Percentiles rank a stretch among this genome's conserved stretches.
Conservation (phyloP, 2,888 invertebrate genomes). For the Gortyna flavago region DNA sequence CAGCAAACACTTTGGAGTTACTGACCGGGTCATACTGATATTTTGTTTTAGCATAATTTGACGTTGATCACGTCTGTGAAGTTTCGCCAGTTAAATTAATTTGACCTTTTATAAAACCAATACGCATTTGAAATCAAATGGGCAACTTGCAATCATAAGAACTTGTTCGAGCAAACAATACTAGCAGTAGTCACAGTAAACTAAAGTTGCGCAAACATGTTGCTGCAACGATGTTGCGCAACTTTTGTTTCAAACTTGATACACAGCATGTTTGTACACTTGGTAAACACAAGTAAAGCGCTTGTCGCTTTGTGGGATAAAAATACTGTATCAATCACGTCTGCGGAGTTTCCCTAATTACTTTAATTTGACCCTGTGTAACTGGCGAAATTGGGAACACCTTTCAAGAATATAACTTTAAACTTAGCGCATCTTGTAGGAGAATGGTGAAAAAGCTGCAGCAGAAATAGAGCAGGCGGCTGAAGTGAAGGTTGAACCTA, state of each 20-base stretch:
- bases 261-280: not conserved
- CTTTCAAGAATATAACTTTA: not conserved
- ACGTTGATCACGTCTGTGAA: not conserved
- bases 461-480: not conserved
- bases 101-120: not conserved
- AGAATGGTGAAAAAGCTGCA: constrained; percentile 39
- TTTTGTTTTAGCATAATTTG: not conserved
- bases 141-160: not conserved
- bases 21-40: not conserved
- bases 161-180: not conserved
- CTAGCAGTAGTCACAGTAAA: not conserved
- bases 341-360: not conserved
- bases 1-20: not conserved
- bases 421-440: constrained; percentile 13
- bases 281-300: not conserved
- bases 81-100: not conserved
- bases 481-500: constrained; percentile 39
- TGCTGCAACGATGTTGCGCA: not conserved
- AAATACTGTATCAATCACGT: not conserved
- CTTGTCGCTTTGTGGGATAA: not conserved
- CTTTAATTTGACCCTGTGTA: not conserved
- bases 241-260: not conserved
- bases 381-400: not conserved
- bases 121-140: not conserved
- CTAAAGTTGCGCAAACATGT: not conserved